A percentile compares a stretch with the other conserved stretches of the same genome.
Conservation (phyloP, 2,797 vertebrate genomes). For the Smutsia temminckii region DNA sequence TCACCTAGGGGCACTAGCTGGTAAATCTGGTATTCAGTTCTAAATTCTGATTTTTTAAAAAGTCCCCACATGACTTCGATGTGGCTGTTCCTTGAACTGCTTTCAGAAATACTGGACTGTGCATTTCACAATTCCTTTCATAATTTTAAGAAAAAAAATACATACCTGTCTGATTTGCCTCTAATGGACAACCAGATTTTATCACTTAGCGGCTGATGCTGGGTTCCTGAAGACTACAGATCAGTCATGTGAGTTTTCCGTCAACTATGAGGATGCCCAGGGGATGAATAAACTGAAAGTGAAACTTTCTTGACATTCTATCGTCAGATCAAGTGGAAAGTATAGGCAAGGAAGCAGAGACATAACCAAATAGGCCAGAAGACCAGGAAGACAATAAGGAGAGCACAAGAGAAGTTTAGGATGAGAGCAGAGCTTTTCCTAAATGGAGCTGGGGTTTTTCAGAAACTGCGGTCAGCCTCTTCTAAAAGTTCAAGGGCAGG, state of each 20-base stretch:
- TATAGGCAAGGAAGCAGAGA: neutral
- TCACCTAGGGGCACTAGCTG: neutral
- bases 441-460: neutral
- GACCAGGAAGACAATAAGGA: neutral
- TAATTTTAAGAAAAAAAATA: constrained; percentile 26
- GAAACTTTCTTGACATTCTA: neutral
- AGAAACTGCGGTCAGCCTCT: neutral
- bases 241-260: neutral
- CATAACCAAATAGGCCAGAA: neutral
- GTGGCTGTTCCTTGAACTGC: neutral
- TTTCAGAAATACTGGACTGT: neutral
- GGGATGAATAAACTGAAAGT: neutral
- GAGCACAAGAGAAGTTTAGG: neutral
- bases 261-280: neutral
- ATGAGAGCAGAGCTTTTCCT: neutral
- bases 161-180: neutral
- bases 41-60: constrained; percentile 36
- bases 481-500: neutral
- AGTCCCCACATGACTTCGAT: neutral
- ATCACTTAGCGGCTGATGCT: neutral
- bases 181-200: neutral
- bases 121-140: neutral
- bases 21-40: neutral
- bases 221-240: neutral
- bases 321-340: neutral